Percentiles rank a stretch among this genome's conserved stretches.
Evolutionary conservation across 2,113 vertebrate genomes (phyloP).

Genomic region (Ramphastos sulfuratus): DNA sequence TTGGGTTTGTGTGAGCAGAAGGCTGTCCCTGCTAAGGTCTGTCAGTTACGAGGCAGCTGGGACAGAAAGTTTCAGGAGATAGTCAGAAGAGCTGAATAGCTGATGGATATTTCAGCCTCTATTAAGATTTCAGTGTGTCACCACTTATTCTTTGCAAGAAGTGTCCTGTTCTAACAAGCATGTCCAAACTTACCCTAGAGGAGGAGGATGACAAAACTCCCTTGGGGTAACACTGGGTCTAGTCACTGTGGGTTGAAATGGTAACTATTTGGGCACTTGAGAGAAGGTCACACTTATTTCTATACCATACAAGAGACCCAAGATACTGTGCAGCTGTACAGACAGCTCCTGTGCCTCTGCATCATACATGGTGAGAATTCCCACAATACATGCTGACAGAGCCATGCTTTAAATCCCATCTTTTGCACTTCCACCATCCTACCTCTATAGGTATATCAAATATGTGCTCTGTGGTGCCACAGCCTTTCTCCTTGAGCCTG

Average conservation of each 20-base stretch:
- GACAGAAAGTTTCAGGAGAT: background rate
- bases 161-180: background rate
- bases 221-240: rapidly evolving
- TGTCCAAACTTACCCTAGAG: background rate
- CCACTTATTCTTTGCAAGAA: background rate
- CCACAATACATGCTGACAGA: background rate
- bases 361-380: background rate
- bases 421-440: background rate
- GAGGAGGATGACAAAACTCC: background rate
- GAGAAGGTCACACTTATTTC: background rate
- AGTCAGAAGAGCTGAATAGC: background rate
- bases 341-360: background rate
- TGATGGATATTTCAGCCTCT: background rate
- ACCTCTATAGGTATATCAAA: background rate
- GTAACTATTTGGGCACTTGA: background rate
- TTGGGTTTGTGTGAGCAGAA: background rate
- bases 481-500: background rate
- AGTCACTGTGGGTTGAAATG: background rate
- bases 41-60: too few relatives aligned
- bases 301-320: rapidly evolving
- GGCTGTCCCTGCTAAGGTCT: rapidly evolving
- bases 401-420: background rate
- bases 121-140: background rate
- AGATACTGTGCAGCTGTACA: background rate
- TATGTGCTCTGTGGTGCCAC: background rate